Evolutionary conservation across 1,140 invertebrate genomes (phyloP).

Genomic region (Plutomurus gul): DNA sequence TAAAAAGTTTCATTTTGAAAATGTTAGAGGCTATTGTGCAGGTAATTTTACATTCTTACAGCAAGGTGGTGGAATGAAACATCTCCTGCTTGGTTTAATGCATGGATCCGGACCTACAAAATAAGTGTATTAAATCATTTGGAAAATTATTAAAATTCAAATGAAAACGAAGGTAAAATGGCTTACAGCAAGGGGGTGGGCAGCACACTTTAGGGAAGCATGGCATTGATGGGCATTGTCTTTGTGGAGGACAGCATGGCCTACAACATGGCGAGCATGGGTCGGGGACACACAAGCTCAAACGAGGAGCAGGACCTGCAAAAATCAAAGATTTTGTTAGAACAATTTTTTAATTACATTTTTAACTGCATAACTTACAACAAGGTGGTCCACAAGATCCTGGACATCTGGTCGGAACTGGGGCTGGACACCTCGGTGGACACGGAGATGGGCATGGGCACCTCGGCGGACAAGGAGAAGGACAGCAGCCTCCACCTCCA

Average conservation of each 20-base stretch:
- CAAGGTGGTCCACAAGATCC: neutral
- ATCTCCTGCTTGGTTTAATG: constrained; percentile 33
- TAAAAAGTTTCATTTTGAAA: neutral
- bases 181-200: constrained; percentile 38
- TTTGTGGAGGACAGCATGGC: neutral
- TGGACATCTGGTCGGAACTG: neutral
- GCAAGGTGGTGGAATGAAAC: constrained; percentile 33
- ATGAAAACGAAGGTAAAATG: neutral
- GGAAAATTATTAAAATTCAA: neutral
- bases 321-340: neutral
- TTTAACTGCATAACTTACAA: neutral
- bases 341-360: neutral
- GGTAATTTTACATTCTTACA: neutral
- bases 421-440: constrained; percentile 7
- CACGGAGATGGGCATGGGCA: too few species aligned
- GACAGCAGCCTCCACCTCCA: too few species aligned
- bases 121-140: neutral
- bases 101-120: constrained; percentile 30
- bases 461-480: too few species aligned
- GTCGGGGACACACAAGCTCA: constrained; percentile 31
- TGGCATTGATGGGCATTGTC: constrained; percentile 32
- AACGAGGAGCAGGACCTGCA: constrained; percentile 13
- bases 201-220: constrained; percentile 45
- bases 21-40: neutral
- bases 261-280: constrained; percentile 33